Conservation (phyloP, 2,113 vertebrate genomes). For the Dendropsophus ebraccatus region DNA sequence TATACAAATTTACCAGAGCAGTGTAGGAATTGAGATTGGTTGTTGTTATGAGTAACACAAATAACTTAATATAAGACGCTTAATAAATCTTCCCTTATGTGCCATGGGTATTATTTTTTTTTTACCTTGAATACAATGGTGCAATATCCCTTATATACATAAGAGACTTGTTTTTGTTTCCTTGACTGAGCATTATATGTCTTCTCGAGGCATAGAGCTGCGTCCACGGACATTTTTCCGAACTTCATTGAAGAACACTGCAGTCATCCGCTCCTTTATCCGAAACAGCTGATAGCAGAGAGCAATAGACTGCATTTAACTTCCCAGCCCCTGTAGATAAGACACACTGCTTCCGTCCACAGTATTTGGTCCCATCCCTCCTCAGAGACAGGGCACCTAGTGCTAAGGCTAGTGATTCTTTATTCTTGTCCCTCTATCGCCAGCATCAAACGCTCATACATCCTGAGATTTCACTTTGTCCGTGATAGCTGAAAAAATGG, state of each 20-base stretch:
- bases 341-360: neutral
- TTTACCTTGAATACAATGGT: too few species aligned
- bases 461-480: neutral
- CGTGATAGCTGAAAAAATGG: neutral
- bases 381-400: neutral
- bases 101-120: too few species aligned
- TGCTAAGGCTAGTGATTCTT: neutral
- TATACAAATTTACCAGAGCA: too few species aligned
- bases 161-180: too few species aligned
- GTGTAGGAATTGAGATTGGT: too few species aligned
- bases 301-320: neutral
- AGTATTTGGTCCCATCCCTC: neutral
- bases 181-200: too few species aligned
- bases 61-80: too few species aligned
- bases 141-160: too few species aligned
- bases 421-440: neutral
- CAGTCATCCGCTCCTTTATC: neutral
- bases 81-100: too few species aligned
- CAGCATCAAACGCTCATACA: slow-evolving; percentile 17
- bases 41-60: too few species aligned
- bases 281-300: neutral
- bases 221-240: too few species aligned
- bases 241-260: neutral
- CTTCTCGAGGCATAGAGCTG: too few species aligned
- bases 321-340: neutral